These are phyloP conservation scores for Arvicanthis niloticus DNA, from an alignment of 2,113 vertebrate genomes.

Conservation along the genomic window DNA sequence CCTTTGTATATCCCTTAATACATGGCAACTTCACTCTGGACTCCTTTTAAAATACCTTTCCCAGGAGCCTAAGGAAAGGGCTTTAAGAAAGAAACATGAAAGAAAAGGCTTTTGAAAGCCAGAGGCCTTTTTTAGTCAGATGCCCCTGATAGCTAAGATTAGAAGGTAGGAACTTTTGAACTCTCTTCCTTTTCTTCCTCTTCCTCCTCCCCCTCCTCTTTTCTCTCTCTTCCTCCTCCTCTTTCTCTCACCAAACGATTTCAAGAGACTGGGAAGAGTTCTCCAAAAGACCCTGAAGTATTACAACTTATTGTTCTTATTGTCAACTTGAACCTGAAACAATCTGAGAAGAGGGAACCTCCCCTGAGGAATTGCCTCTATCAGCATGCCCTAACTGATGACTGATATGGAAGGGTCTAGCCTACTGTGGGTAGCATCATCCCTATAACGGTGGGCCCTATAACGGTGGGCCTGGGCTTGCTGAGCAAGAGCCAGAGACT, in stretches of 20 bases:
- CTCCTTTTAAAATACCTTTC: not conserved
- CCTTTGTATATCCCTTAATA: not conserved
- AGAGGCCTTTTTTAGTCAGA: not conserved
- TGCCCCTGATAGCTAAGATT: not conserved
- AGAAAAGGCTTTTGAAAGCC: not conserved
- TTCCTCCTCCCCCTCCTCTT: not conserved
- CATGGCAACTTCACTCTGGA: not conserved
- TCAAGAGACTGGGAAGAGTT: not conserved
- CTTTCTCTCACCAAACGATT: not conserved
- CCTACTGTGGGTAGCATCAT: not conserved
- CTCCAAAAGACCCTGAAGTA: not conserved
- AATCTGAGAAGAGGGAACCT: not conserved
- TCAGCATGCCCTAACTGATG: not conserved
- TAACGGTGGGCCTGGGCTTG: not conserved
- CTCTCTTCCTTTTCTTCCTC: not conserved
- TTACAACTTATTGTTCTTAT: not conserved
- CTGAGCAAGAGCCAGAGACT: not conserved
- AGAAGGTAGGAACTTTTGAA: not conserved
- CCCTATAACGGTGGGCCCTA: not conserved
- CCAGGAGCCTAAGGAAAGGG: not conserved
- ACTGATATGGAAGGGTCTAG: not conserved
- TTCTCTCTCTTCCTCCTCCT: not conserved
- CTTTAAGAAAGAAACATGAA: not conserved
- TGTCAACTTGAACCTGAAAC: not conserved
- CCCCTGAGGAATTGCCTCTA: not conserved